phyloP scores from a whole-genome alignment of 1,140 invertebrate species.

The Nomia melanderi region DNA sequence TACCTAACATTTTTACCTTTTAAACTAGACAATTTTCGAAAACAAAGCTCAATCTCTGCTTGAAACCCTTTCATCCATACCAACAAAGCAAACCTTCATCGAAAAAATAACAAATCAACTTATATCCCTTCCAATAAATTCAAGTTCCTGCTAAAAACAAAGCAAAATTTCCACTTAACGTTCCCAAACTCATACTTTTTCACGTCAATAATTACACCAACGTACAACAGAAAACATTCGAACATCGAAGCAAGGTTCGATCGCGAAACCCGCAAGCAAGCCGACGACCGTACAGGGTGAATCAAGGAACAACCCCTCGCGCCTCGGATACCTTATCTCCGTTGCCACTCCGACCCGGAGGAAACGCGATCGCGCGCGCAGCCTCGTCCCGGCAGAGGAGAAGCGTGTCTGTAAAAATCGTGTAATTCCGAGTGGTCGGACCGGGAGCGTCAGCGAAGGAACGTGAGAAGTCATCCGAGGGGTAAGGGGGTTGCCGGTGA shows the following conservation, averaged over 20 bases:
- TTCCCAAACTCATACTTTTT: too few species aligned
- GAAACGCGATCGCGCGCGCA: background rate
- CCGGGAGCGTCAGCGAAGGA: too few species aligned
- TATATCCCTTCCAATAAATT: too few species aligned
- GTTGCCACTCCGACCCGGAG: too few species aligned
- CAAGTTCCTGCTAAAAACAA: too few species aligned
- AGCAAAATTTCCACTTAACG: too few species aligned
- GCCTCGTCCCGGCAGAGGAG: background rate
- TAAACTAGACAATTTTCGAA: background rate
- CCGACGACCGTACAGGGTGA: constrained; percentile 48
- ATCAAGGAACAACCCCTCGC: constrained; percentile 21
- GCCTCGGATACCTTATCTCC: constrained; percentile 30
- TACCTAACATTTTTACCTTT: background rate
- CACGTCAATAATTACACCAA: too few species aligned
- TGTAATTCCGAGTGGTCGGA: constrained; percentile 2
- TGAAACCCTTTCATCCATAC: too few species aligned
- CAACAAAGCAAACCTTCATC: too few species aligned
- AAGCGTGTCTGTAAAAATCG: constrained; percentile 39
- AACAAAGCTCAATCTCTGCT: background rate
- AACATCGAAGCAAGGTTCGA: constrained; percentile 30
- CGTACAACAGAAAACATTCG: too few species aligned
- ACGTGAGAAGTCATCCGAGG: background rate
- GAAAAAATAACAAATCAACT: too few species aligned
- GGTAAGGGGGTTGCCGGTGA: constrained; percentile 24
- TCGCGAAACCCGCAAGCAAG: constrained; percentile 30